Conservation (phyloP, 2,797 vertebrate species). For the Cryptoprocta ferox region DNA sequence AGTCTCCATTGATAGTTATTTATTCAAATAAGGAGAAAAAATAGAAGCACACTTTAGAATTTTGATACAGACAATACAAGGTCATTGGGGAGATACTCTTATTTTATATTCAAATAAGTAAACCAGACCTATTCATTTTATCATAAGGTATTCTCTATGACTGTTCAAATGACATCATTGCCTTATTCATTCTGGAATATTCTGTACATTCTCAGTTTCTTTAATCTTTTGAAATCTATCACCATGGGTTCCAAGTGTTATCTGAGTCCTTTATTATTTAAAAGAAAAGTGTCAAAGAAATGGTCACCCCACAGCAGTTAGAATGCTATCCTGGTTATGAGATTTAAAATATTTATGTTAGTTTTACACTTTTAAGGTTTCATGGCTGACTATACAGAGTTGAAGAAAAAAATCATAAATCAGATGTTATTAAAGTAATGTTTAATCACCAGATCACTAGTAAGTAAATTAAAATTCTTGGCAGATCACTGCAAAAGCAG, state of each 20-base stretch:
- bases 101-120: neutral
- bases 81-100: neutral
- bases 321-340: neutral
- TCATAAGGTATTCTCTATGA: neutral
- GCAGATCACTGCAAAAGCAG: neutral
- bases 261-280: neutral
- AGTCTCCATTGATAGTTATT: slow-evolving; percentile 54
- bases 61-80: slow-evolving; percentile 23
- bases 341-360: neutral
- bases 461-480: neutral
- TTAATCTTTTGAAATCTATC: neutral
- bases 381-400: neutral
- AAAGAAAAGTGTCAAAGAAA: neutral
- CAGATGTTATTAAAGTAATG: slow-evolving; percentile 7
- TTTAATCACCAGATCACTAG: neutral
- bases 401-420: neutral
- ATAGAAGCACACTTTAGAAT: slow-evolving; percentile 44
- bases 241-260: neutral
- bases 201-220: neutral
- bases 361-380: neutral
- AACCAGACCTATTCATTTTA: neutral
- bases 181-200: neutral
- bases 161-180: neutral
- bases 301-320: neutral
- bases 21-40: neutral